Evolutionary conservation across 2,113 vertebrate genomes (phyloP), one percentile per base, ranked within the genome.

Genomic region (Chunga burmeisteri): DNA sequence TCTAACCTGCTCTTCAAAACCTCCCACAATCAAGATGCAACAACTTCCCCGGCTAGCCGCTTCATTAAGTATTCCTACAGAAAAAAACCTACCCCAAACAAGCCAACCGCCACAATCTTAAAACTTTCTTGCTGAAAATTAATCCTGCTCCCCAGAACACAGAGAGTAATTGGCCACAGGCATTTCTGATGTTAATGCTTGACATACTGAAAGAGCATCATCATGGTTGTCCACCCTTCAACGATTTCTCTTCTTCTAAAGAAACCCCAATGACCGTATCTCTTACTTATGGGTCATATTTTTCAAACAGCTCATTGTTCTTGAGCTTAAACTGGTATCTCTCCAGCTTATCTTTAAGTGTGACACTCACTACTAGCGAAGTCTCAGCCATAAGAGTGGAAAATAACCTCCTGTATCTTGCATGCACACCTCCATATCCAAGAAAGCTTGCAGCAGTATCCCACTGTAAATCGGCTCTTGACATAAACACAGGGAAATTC

Each of bases 1-100:
- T 42, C 88, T 38, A 96, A 96, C 96, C 88, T 81, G 93, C 92
- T 97, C 85, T 90, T 88, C 92, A 88, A 90, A 96, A 88, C 42
- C 66, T 55, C 17, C 63, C 58, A 78, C 58, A 74, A 62, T 19
- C 81, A 71, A 90, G 53, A 88, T 14, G 34, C n/a, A 93, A 82
- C 25, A 68, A 36, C n/a, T 44, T 75, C 84, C 40, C 42, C 4
- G 3, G 36, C 21, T 9, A 68, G 70, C 27, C 58, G 55, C 58
- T 86, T 63, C 23, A 73, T 42, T n/a, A 72, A 56, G 71, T 25
- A 52, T 65, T 67, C 56, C 68, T 56, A 65, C 16, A 70, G 62
- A 47, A 88, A 50, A 68, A 56, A 42, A 5, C 21, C 16, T 42
- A 65, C 6, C 13, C 11, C 47, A 78, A 93, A 83, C 47, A 81